A percentile compares a stretch with the other conserved stretches of the same genome.
Evolutionary conservation across 2,888 invertebrate genomes (phyloP).

Genomic region (Callyntrura guangdongensis): DNA sequence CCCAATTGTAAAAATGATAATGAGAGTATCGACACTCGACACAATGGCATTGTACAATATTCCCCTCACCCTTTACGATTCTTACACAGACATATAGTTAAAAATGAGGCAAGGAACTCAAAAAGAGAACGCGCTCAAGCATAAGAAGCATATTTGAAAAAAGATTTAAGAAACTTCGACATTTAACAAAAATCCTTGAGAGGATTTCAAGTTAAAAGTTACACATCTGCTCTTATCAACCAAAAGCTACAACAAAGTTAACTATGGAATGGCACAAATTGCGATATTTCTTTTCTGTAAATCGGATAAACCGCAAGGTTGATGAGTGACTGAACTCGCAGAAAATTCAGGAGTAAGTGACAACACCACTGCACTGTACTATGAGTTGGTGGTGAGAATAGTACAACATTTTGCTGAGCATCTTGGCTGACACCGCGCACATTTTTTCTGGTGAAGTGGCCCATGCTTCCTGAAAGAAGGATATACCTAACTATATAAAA

Average conservation of each 20-base stretch:
- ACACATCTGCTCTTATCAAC: neutral
- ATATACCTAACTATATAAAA: neutral
- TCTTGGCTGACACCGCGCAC: neutral
- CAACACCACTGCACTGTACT: neutral
- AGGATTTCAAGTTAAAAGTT: neutral
- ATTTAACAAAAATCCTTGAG: neutral
- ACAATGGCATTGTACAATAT: conserved; percentile 6
- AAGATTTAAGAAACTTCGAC: neutral
- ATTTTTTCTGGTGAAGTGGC: conserved; percentile 13
- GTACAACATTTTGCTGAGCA: neutral
- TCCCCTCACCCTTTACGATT: neutral
- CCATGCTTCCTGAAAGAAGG: neutral
- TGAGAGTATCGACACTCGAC: neutral
- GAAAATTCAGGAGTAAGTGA: neutral
- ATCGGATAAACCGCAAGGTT: conserved; percentile 56
- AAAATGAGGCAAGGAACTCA: neutral
- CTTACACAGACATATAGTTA: neutral
- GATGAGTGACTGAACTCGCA: conserved; percentile 28
- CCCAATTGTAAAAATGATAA: neutral
- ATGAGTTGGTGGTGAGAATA: no score
- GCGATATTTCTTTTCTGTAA: neutral
- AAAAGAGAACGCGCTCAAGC: neutral
- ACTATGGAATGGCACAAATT: neutral
- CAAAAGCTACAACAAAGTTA: neutral
- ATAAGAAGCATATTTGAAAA: neutral